A percentile compares a stretch with the other conserved stretches of the same genome.
Conservation (phyloP, 1,140 invertebrate genomes). For the Apis florea region DNA sequence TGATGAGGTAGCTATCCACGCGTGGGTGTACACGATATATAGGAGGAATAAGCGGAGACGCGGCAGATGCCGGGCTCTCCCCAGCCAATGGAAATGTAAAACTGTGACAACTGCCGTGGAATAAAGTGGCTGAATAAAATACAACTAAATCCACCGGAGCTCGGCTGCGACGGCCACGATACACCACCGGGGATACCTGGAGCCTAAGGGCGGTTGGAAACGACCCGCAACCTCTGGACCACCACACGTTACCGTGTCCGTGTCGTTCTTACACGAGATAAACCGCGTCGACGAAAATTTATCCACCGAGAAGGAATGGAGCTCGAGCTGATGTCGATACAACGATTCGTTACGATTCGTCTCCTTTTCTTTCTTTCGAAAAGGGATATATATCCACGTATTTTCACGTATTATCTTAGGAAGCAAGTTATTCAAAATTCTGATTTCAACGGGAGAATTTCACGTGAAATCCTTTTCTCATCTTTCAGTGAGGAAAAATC, state of each 20-base stretch:
- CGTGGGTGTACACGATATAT: conserved; percentile 31
- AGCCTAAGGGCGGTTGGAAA: conserved; percentile 13
- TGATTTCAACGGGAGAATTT: too few relatives aligned
- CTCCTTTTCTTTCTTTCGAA: neutral
- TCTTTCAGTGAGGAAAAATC: too few relatives aligned
- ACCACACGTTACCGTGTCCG: conserved; percentile 38
- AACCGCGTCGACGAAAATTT: conserved; percentile 20
- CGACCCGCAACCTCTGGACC: conserved; percentile 31
- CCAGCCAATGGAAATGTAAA: conserved; percentile 78
- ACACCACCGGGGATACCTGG: conserved; percentile 4
- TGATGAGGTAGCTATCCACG: conserved; percentile 27
- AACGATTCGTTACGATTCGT: neutral
- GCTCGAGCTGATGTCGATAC: neutral
- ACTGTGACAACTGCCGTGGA: conserved; percentile 77
- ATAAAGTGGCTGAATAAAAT: conserved; percentile 80
- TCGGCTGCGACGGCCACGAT: conserved; percentile 33
- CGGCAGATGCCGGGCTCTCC: conserved; percentile 74
- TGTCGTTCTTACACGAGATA: conserved; percentile 16
- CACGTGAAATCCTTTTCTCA: too few relatives aligned
- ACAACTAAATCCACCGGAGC: conserved; percentile 73
- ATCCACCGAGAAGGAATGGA: neutral
- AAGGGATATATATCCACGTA: neutral
- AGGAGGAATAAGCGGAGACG: conserved; percentile 73
- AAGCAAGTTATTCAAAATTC: too few relatives aligned
- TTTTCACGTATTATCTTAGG: too few relatives aligned